Evolutionary conservation across 2,797 vertebrate genomes (phyloP).

Genomic region (Manis pentadactyla): DNA sequence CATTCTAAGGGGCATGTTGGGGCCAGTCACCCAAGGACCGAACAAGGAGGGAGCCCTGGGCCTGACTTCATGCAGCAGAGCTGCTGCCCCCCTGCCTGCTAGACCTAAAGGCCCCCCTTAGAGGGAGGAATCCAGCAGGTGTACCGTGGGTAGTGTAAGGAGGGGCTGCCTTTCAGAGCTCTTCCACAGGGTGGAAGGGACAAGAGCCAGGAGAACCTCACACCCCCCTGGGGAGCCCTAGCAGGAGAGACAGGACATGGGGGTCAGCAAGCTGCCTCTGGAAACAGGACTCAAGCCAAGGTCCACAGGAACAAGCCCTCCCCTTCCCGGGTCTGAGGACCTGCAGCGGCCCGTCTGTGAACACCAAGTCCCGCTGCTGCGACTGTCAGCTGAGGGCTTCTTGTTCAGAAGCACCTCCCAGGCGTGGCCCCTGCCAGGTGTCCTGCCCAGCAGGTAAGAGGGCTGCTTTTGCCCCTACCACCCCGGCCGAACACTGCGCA

Average conservation of each 20-base stretch:
- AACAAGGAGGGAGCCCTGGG: not conserved
- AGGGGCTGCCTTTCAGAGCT: not conserved
- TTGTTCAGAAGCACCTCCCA: not conserved
- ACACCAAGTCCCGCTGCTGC: not conserved
- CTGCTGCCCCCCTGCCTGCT: too few species aligned
- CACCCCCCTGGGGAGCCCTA: not conserved
- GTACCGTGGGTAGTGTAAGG: rapidly evolving
- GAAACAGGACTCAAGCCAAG: not conserved
- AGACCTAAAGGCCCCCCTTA: not conserved
- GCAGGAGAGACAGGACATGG: not conserved
- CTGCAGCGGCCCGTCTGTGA: not conserved
- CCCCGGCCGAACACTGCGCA: not conserved
- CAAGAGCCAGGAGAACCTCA: not conserved
- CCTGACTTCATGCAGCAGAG: not conserved
- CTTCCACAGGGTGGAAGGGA: not conserved
- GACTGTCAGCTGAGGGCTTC: not conserved
- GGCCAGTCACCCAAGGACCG: not conserved
- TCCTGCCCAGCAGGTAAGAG: not conserved
- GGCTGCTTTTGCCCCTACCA: not conserved
- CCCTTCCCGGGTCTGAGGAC: not conserved
- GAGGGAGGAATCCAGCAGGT: not conserved
- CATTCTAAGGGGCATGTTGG: not conserved
- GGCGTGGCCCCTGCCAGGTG: not conserved
- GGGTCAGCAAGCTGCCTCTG: not conserved
- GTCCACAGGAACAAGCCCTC: not conserved